phyloP scores from a whole-genome alignment of 2,888 invertebrate genomes.

The Andrena marginata region DNA sequence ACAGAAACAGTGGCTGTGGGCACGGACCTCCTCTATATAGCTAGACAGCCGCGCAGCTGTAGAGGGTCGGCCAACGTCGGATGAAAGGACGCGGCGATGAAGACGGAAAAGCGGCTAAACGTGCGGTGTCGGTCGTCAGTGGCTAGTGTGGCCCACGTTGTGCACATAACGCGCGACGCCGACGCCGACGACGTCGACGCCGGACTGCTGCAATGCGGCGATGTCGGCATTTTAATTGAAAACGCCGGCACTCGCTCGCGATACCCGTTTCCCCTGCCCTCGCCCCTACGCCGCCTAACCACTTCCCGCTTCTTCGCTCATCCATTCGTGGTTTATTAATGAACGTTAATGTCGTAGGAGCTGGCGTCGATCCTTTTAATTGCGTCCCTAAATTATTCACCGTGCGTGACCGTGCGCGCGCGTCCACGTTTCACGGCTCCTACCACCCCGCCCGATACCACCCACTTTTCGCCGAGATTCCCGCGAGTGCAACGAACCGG shows the following conservation, averaged over 20 bases:
- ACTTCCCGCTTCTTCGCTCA: constrained; percentile 64
- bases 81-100: constrained; percentile 35
- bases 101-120: constrained; percentile 59
- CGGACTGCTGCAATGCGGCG: constrained; percentile 77
- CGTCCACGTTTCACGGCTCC: background rate
- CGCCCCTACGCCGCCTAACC: constrained; percentile 19
- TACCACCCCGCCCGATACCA: background rate
- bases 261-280: constrained; percentile 37
- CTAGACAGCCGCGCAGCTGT: too few relatives aligned
- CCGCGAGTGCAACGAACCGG: constrained; percentile 4
- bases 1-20: constrained; percentile 10
- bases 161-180: constrained; percentile 62
- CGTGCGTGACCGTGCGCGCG: constrained; percentile 17
- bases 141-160: constrained; percentile 27
- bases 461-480: background rate
- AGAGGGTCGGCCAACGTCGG: constrained; percentile 16
- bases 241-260: constrained; percentile 61
- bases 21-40: too few relatives aligned
- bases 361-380: constrained; percentile 60
- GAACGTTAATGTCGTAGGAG: constrained; percentile 57
- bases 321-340: constrained; percentile 68
- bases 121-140: constrained; percentile 29
- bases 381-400: constrained; percentile 53
- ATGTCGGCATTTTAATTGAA: constrained; percentile 80
- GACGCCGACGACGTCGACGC: constrained; percentile 45